Conservation (phyloP, 2,113 vertebrate species). For the Rhodinocichla rosea region DNA sequence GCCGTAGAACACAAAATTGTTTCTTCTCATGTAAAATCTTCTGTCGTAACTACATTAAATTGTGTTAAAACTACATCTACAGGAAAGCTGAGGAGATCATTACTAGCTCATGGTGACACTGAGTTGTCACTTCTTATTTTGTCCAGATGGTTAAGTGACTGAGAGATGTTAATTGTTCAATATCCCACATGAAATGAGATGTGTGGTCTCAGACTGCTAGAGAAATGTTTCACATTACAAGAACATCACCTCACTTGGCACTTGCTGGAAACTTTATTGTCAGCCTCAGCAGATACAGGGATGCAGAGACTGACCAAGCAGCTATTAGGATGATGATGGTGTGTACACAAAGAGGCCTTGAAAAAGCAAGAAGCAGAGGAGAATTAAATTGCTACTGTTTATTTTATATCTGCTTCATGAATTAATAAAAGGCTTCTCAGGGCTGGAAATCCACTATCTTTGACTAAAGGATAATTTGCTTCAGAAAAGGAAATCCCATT, state of each 20-base stretch:
- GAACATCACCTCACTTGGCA: slow-evolving; percentile 17
- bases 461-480: neutral
- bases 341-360: neutral
- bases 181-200: slow-evolving; percentile 5
- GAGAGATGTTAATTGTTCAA: slow-evolving; percentile 31
- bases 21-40: neutral
- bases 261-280: slow-evolving; percentile 8
- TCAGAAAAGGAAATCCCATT: neutral
- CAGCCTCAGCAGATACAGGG: neutral
- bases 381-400: neutral
- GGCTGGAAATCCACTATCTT: neutral
- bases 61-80: slow-evolving; percentile 8
- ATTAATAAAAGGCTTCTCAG: neutral
- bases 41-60: neutral
- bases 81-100: neutral
- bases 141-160: neutral
- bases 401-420: neutral
- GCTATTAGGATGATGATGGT: neutral
- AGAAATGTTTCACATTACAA: slow-evolving; percentile 5
- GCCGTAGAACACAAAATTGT: neutral
- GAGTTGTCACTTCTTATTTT: neutral
- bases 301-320: neutral
- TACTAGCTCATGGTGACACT: neutral
- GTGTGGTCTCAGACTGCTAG: neutral
- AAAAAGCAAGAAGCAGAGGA: neutral